Base-by-base conservation (phyloP, 1,140 invertebrate species). In the Lycorma delicatula region DNA sequence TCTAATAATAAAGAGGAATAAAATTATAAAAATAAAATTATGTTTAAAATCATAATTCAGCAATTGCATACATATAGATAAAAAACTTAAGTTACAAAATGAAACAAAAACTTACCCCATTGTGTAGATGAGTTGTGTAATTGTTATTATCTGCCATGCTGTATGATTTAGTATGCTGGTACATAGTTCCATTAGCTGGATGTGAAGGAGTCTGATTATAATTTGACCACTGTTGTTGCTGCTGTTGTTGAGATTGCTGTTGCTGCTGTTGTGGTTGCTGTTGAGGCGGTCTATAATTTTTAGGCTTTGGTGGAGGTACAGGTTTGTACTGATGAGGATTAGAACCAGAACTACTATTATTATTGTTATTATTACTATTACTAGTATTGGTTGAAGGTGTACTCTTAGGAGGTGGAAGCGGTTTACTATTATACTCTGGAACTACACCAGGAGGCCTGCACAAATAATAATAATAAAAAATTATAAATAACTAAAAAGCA, bases 281-380 rank as follows among this genome's bases (percentile, higher is more conserved):
- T 59, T 81, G 80, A 0, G 88, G 87, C 26, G 88, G 87, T 16
- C 88, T 81, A 68, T 92, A 92, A 71, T 91, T 91, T 68, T 91
- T 91, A 29, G 91, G 91, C 70, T 93, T 93, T 1, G 91, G 91
- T 22, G 91, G 91, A 22, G 91, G 91, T 54, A 93, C 83, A 0
- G 91, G 91, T 69, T 93, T 93, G 72, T 92, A 92, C 13, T 81
- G 58, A 31, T 64, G 62, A 28, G 60, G 49, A 18, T 60, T 12
- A 22, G 58, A 26, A 18, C 41, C 41, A 22, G 16, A 16, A 16
- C 41, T 22, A n/a, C n/a, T n/a, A n/a, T n/a, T n/a, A n/a, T n/a
- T n/a, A n/a, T n/a, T n/a, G n/a, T n/a, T n/a, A n/a, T n/a, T n/a
- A n/a, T n/a, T n/a, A n/a, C n/a, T n/a, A n/a, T n/a, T n/a, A n/a